Evolutionary conservation across 2,797 vertebrate genomes (phyloP).

Genomic region (Sebastes elongatus): DNA sequence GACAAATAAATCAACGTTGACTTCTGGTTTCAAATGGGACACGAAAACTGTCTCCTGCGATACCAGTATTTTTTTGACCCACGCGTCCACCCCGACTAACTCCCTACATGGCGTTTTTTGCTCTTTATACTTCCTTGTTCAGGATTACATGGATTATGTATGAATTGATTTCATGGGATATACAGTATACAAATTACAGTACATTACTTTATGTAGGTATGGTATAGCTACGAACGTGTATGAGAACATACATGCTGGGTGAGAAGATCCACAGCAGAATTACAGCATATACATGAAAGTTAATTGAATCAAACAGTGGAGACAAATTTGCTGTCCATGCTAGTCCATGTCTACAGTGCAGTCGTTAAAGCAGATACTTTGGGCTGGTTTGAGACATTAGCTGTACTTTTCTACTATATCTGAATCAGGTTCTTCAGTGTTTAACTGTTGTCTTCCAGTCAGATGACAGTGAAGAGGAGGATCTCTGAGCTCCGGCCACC

Average conservation of each 20-base stretch:
- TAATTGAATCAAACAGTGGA: not conserved
- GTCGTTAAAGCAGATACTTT: not conserved
- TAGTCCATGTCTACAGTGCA: not conserved
- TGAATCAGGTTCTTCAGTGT: not conserved
- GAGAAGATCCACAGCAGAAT: not conserved
- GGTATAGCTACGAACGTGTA: too few relatives aligned
- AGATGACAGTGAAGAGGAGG: not conserved
- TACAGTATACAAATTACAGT: too few relatives aligned
- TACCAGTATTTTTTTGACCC: too few relatives aligned
- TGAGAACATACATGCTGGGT: not conserved
- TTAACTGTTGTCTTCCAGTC: not conserved
- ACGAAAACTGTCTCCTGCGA: too few relatives aligned
- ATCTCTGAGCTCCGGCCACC: conserved; percentile 8
- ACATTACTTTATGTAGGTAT: too few relatives aligned
- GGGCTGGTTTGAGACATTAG: not conserved
- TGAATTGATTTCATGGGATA: too few relatives aligned
- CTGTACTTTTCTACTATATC: not conserved
- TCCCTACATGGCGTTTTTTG: too few relatives aligned
- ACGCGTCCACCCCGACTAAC: too few relatives aligned
- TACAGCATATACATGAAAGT: not conserved
- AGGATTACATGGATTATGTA: too few relatives aligned
- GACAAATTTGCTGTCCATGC: not conserved
- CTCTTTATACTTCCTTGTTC: too few relatives aligned
- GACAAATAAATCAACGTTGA: too few relatives aligned
- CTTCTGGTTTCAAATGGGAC: too few relatives aligned